Percentiles rank a stretch among this genome's conserved stretches.
phyloP scores from a whole-genome alignment of 1,140 invertebrate genomes.

The Drosophila sp. region DNA sequence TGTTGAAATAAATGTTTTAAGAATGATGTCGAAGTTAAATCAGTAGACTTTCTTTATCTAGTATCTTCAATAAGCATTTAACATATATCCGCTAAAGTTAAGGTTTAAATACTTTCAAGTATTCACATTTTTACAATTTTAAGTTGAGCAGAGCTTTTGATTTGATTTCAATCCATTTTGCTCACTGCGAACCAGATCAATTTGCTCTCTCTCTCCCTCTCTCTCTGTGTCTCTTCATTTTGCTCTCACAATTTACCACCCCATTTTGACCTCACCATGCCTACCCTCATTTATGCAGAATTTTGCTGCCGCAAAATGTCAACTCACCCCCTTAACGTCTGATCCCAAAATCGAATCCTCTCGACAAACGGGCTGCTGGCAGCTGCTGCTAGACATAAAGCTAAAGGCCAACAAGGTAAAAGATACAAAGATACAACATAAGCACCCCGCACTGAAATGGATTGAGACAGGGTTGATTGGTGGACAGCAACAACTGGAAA shows the following conservation, averaged over 20 bases:
- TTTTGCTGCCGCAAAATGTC: constrained; percentile 11
- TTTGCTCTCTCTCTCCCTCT: constrained; percentile 1
- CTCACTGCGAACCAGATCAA: constrained; percentile 1
- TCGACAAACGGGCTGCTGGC: constrained; percentile 22
- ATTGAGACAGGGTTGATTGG: constrained; percentile 27
- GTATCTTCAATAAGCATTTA: too few species aligned
- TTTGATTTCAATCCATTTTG: constrained; percentile 17
- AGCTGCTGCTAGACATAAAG: constrained; percentile 35
- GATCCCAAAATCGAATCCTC: constrained; percentile 25
- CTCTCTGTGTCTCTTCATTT: neutral
- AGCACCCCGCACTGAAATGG: neutral
- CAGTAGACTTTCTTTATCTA: too few species aligned
- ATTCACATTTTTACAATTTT: too few species aligned
- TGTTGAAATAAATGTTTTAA: too few species aligned
- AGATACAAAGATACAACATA: constrained; percentile 14
- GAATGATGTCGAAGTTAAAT: too few species aligned
- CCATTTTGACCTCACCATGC: neutral
- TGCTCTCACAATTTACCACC: constrained; percentile 10
- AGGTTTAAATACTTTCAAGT: too few species aligned
- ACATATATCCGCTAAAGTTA: too few species aligned
- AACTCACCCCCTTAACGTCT: constrained; percentile 17
- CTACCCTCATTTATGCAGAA: constrained; percentile 27
- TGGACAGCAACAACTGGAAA: constrained; percentile 34
- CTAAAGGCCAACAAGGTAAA: constrained; percentile 20
- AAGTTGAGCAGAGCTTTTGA: neutral